These are phyloP conservation scores for Larimichthys polyactis DNA, from an alignment of 2,113 vertebrate genomes.

Conservation along the genomic window DNA sequence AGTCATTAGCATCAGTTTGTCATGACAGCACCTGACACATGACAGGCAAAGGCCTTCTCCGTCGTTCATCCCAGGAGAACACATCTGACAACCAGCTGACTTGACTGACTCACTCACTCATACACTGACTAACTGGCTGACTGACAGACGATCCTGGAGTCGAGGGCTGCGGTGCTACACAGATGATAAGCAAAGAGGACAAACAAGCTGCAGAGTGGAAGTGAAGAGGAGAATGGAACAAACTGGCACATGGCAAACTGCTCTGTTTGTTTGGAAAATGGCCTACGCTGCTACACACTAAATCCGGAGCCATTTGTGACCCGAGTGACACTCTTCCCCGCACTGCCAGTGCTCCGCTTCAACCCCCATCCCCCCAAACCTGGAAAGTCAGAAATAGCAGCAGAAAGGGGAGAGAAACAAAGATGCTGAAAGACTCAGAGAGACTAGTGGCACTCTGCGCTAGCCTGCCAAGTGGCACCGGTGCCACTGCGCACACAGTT, in stretches of 20 bases:
- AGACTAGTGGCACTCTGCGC: constrained; percentile 20
- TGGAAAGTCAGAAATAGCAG: constrained; percentile 49
- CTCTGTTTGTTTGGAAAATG: constrained; percentile 38
- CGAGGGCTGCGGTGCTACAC: background rate
- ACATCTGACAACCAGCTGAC: constrained; percentile 62
- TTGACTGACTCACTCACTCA: constrained; percentile 55
- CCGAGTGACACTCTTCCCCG: background rate
- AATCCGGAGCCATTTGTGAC: constrained; percentile 29
- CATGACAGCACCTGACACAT: constrained; percentile 71
- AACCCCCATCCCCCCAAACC: constrained; percentile 1
- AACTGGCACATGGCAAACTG: constrained; percentile 4
- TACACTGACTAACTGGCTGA: constrained; percentile 46
- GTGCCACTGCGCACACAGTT: constrained; percentile 30
- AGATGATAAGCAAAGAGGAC: constrained; percentile 39
- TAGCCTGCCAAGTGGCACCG: constrained; percentile 59
- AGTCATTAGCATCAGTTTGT: constrained; percentile 69
- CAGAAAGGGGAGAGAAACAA: constrained; percentile 43
- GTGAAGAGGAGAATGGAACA: background rate
- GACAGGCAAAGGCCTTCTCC: constrained; percentile 61
- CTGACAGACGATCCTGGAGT: constrained; percentile 44
- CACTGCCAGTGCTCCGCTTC: background rate
- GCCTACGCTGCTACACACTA: background rate
- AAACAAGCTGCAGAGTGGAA: constrained; percentile 40
- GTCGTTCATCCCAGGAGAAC: constrained; percentile 48
- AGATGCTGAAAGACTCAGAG: constrained; percentile 32